Evolutionary conservation across 2,797 vertebrate genomes (phyloP), one percentile per base, ranked within the genome.

Genomic region (Myiothlypis coronata): DNA sequence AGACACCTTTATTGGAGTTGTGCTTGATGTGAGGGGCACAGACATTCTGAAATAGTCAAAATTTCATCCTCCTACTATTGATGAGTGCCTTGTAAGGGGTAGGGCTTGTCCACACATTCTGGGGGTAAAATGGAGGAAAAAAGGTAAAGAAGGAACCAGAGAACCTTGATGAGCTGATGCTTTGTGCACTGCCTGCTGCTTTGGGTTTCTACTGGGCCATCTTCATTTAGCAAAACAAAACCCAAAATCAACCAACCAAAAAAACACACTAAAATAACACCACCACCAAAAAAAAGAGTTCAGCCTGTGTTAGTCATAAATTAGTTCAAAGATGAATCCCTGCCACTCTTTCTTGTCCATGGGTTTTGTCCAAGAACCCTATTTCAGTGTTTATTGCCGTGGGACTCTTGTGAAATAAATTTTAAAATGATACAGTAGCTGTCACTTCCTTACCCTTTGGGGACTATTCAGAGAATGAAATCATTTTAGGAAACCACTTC

Each of bases 71-170:
- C 65, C 14, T 30, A 0, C 47, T 70, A 0, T 11, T 61, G 43
- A 11, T 46, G 55, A 77, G 20, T 24, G 26, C 11, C 15, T 65
- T 30, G 12, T 2, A 18, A 17, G 17, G 59, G 20, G 8, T 59
- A 6, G 27, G 59, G 32, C n/a, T 88, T 43, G 21, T 53, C 16
- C 46, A 9, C 0, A 0, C 3, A 8, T 1, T 43, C 24, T 68
- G 75, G 57, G 39, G 61, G 3, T 35, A 7, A 88, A 55, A 34
- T 30, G 30, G 34, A 4, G 52, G 60, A 9, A 30, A 30, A 16
- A 0, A 20, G 35, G 17, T 46, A 3, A 18, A 23, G 11, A 47
- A 68, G 57, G 28, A 37, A 2, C 10, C 30, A 46, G 46, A 37
- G 19, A 26, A 30, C 14, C 14, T 53, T 37, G 53, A 49, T 41